phyloP scores from a whole-genome alignment of 1,140 invertebrate species.

The Hetaerina americana region DNA sequence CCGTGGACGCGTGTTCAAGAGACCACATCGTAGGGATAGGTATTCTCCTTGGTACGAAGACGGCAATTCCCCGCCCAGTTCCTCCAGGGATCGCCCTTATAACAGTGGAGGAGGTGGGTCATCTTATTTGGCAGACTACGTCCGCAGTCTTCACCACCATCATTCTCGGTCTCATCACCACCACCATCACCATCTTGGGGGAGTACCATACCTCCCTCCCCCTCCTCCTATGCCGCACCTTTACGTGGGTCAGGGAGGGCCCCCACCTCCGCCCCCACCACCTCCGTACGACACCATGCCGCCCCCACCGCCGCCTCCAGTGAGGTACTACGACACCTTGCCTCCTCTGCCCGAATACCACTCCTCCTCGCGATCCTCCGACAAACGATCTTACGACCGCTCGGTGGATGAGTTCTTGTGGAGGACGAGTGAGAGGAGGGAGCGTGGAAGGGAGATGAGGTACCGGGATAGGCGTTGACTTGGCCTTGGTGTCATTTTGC shows the following conservation, averaged over 20 bases:
- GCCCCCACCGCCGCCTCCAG: constrained; percentile 53
- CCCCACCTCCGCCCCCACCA: background rate
- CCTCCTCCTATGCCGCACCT: background rate
- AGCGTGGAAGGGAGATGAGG: constrained; percentile 35
- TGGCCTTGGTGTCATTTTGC: too few relatives aligned
- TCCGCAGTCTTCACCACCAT: background rate
- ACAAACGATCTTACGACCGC: constrained; percentile 71
- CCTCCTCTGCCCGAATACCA: constrained; percentile 24
- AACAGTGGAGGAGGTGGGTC: background rate
- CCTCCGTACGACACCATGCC: background rate
- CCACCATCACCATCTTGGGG: too few relatives aligned
- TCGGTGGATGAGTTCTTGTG: constrained; percentile 84
- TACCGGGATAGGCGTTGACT: constrained; percentile 26
- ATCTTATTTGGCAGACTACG: background rate
- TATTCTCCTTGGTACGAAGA: background rate
- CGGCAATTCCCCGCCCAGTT: background rate
- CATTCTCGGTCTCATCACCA: background rate
- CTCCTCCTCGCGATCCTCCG: constrained; percentile 40
- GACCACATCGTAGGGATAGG: background rate
- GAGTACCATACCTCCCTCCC: background rate
- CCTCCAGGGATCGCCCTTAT: background rate
- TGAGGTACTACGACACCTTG: constrained; percentile 64
- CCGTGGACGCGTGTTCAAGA: background rate
- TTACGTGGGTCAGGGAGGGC: background rate
- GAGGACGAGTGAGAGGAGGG: constrained; percentile 53